phyloP scores from a whole-genome alignment of 2,113 vertebrate genomes.

The Cheirogaleus medius region DNA sequence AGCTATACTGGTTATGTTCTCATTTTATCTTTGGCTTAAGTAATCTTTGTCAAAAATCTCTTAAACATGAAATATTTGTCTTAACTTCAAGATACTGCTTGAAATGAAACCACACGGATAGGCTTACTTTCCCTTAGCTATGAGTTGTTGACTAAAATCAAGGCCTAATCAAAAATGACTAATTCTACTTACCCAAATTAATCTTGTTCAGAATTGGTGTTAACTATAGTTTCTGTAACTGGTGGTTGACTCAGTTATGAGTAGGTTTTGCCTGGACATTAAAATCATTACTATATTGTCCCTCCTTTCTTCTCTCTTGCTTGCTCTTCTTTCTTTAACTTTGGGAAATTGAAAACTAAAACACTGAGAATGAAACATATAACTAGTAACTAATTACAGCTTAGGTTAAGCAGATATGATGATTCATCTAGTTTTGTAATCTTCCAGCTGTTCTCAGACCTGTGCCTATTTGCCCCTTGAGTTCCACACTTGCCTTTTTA shows the following conservation, averaged over 20 bases:
- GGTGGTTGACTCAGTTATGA: background rate
- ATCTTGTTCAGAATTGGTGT: background rate
- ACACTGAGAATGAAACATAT: background rate
- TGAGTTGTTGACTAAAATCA: background rate
- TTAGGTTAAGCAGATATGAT: background rate
- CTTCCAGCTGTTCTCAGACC: background rate
- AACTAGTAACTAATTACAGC: background rate
- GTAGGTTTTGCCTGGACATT: background rate
- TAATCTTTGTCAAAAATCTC: conserved; percentile 14
- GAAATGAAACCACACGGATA: background rate
- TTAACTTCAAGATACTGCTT: conserved; percentile 36
- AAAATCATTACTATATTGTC: background rate
- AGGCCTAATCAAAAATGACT: conserved; percentile 46
- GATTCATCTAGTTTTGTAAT: background rate
- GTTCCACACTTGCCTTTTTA: background rate
- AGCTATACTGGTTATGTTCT: background rate
- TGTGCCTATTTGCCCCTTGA: background rate
- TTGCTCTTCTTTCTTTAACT: background rate
- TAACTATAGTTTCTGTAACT: background rate
- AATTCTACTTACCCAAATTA: background rate
- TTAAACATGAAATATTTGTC: background rate
- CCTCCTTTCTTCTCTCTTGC: background rate
- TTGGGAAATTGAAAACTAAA: conserved; percentile 36
- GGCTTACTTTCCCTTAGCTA: conserved; percentile 2
- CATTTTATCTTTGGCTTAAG: background rate